Base-by-base conservation (phyloP, 2,113 vertebrate genomes). In the Peromyscus polionotus region DNA sequence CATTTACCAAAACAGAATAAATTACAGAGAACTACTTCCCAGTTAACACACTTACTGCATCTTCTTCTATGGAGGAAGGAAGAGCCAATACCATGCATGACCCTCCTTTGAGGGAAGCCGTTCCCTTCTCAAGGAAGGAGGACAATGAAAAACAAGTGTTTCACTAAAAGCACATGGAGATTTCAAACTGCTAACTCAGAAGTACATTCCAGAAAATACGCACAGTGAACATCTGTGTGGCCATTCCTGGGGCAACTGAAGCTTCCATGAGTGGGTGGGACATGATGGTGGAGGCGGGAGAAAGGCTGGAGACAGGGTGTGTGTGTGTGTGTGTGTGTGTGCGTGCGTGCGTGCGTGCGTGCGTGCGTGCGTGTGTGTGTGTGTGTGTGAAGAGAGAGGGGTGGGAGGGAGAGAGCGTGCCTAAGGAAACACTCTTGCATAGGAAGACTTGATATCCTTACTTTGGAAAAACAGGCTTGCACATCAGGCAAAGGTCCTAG, bases 241-340 rank as follows among this genome's bases (percentile, higher is more conserved):
- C 96, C 96, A 95, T 97, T 98, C 97, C 97, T 96, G 97, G 97
- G 96, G 97, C 95, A 96, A 98, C 96, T 88, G 94, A 96, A 93
- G 20, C 20, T 42, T 57, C 54, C 14, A 22, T 1, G 12, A 54
- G 10, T 12, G 14, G 1, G 19, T 0, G 0, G 51, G 54, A 42
- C 0, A 3, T 3, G 20, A 33, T 11, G 12, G 26, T 17, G 0
- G 0, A 7, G 48, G 0, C 5, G 36, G 70, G 72, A 39, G 51
- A 59, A 39, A 57, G 63, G 45, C 51, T 5, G n/a, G 39, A 31
- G 12, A 16, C 0, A 7, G 90, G 89, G 36, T 9, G 20, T 3
- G 45, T 22, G 61, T 24, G 61, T 63, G 61, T 63, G 61, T 24
- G 61, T 67, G 14, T 36, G 67, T 70, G 67, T 16, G 67, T 36